A percentile compares a stretch with the other conserved stretches of the same genome.
These are phyloP conservation scores for Sitta carolinensis DNA, from an alignment of 2,797 vertebrate species.

Conservation along the genomic window DNA sequence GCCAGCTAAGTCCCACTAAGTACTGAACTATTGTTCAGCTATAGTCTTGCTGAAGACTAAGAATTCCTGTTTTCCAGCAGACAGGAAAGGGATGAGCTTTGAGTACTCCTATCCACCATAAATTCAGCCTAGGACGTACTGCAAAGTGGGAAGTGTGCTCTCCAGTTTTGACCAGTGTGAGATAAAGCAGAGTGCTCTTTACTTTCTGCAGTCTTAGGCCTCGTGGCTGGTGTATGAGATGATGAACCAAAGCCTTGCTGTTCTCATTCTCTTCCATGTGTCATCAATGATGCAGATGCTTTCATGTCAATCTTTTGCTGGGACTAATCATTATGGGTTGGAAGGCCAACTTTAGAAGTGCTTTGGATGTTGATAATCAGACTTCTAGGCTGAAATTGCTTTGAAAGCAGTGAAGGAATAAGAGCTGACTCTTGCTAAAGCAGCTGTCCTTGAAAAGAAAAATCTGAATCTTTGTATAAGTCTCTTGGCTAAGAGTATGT, in stretches of 20 bases:
- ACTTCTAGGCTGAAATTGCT: background rate
- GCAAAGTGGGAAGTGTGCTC: background rate
- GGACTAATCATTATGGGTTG: background rate
- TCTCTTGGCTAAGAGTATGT: background rate
- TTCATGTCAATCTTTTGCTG: background rate
- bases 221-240: background rate
- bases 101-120: background rate
- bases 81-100: background rate
- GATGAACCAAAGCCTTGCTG: background rate
- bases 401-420: background rate
- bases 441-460: background rate
- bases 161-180: background rate
- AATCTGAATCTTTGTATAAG: background rate
- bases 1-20: background rate
- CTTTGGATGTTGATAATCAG: background rate
- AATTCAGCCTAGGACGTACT: background rate
- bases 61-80: background rate
- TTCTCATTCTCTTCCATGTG: background rate
- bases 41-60: background rate
- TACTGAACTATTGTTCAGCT: background rate
- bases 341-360: background rate
- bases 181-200: background rate
- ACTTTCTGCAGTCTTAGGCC: background rate
- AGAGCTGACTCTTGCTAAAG: background rate
- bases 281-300: background rate